These are phyloP conservation scores for Hippocampus mohnikei DNA, from an alignment of 2,113 vertebrate genomes.

Conservation along the genomic window DNA sequence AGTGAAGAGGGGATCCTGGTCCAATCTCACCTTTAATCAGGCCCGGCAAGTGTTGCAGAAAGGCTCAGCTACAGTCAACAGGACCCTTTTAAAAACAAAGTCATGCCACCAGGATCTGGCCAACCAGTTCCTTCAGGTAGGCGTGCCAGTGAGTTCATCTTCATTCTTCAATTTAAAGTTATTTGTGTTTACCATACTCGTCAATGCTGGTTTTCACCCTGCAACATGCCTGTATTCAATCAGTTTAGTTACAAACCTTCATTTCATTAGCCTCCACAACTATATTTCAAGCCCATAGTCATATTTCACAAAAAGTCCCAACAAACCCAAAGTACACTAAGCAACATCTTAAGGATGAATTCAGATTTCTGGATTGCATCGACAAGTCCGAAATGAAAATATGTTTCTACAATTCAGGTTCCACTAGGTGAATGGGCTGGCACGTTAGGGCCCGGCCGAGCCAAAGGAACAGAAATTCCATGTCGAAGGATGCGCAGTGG, in stretches of 20 bases:
- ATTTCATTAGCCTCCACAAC: neutral
- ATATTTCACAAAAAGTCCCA: neutral
- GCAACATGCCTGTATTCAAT: neutral
- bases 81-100: conserved; percentile 92
- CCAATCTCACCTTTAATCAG: conserved; percentile 91
- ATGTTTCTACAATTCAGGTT: conserved; percentile 73
- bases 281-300: neutral
- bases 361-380: neutral
- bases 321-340: neutral
- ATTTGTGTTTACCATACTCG: conserved; percentile 2
- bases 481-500: conserved; percentile 97
- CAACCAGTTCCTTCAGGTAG: conserved; percentile 94
- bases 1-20: conserved; percentile 92
- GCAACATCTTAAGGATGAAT: neutral
- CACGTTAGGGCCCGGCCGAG: conserved; percentile 76
- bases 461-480: conserved; percentile 80
- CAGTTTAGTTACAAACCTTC: neutral
- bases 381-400: neutral
- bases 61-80: conserved; percentile 93
- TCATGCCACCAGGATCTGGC: conserved; percentile 95
- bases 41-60: conserved; percentile 93
- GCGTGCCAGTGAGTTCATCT: conserved; percentile 65
- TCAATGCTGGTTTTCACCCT: neutral
- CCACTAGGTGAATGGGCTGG: conserved; percentile 87
- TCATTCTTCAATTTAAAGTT: conserved; percentile 45